Base-by-base conservation (phyloP, 2,113 vertebrate genomes). In the Myxocyprinus asiaticus region DNA sequence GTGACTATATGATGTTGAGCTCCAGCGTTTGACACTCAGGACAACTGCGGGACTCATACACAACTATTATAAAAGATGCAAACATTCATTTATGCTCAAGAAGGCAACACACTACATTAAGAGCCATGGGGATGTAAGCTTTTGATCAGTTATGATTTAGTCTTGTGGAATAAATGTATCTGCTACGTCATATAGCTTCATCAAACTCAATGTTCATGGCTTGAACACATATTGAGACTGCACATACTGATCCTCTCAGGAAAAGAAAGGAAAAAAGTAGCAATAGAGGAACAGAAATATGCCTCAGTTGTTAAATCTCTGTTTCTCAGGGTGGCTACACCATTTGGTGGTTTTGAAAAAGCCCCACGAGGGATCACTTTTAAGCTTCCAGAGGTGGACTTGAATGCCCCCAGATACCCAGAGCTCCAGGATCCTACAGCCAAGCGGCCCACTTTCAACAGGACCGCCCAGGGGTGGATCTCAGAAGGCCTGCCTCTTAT, bases 301-400 rank as follows among this genome's bases (percentile, higher is more conserved):
- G 15, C 7, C 14, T 15, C n/a, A 11, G 12, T 8, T 42, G 9
- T 50, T 56, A 53, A 33, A 53, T 42, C 15, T 66, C 53, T 44
- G 14, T 4, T 74, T 7, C n/a, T 64, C 92, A 99, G 98, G 91
- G 97, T 98, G 61, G 98, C 98, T 68, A 99, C 94, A 75, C 98
- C 98, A 33, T 99, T 94, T 80, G 98, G 98, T 64, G 98, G 98
- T 71, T 99, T 99, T 84, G 97, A 98, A 75, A 97, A 94, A 91
- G 93, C 95, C 84, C 95, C 96, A 53, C 94, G 94, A 86, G 92
- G 95, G 81, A 96, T 97, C 81, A 96, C 94, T 82, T 99, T 98
- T 90, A 98, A 97, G 83, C 91, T 98, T 61, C 96, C 98, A n/a
- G 95, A 96, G 87, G 86, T 95, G 75, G 95, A 98, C 59, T 88